phyloP scores from a whole-genome alignment of 2,797 vertebrate genomes.

The Discoglossus pictus region DNA sequence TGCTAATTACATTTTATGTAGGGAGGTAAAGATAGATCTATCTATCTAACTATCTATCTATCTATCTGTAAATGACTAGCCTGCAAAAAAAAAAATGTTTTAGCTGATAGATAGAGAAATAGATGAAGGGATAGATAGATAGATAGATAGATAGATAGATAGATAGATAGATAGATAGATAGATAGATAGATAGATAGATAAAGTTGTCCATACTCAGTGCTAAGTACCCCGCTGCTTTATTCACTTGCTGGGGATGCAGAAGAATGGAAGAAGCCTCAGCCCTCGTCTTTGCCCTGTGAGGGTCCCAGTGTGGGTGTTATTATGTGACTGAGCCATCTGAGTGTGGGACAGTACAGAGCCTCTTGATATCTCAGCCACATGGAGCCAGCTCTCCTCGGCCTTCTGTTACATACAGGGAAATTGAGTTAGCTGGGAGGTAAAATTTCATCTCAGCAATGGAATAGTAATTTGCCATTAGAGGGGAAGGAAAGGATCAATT shows the following conservation, averaged over 20 bases:
- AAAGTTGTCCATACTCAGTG: neutral
- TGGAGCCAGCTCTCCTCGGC: conserved; percentile 28
- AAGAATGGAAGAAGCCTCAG: neutral
- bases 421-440: conserved; percentile 65
- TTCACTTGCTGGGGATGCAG: neutral
- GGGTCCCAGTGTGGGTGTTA: conserved; percentile 41
- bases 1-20: too few species aligned
- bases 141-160: conserved; percentile 22
- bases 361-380: conserved; percentile 24
- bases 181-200: conserved; percentile 8
- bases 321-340: conserved; percentile 9
- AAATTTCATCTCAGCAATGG: conserved; percentile 69
- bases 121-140: conserved; percentile 9
- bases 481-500: conserved; percentile 1
- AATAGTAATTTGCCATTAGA: conserved; percentile 60
- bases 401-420: conserved; percentile 51
- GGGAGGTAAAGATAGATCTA: too few species aligned
- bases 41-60: too few species aligned
- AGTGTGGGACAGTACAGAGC: neutral
- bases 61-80: too few species aligned
- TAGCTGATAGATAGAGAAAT: conserved; percentile 11
- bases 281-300: neutral
- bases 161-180: conserved; percentile 12
- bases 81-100: too few species aligned
- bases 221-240: conserved; percentile 1